Evolutionary conservation across 2,113 vertebrate species (phyloP).

Genomic region (Coptodon bakossiorum): DNA sequence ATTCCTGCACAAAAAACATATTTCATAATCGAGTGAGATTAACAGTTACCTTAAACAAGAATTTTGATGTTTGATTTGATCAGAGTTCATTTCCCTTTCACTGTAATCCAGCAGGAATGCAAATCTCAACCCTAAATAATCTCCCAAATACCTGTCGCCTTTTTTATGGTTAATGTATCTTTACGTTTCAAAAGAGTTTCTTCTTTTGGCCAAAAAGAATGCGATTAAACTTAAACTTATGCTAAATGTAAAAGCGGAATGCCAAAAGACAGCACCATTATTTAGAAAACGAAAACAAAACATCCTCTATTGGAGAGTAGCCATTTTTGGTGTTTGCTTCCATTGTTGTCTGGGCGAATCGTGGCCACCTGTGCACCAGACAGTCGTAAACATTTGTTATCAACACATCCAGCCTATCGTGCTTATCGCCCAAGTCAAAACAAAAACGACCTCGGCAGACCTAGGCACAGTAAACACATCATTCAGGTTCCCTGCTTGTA

Average conservation of each 20-base stretch:
- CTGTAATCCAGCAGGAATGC: neutral
- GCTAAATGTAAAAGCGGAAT: rapidly evolving
- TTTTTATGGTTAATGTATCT: neutral
- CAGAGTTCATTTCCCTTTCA: neutral
- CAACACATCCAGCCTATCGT: constrained; percentile 25
- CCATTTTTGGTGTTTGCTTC: neutral
- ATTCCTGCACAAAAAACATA: neutral
- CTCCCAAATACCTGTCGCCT: neutral
- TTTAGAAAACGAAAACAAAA: neutral
- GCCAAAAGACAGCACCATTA: neutral
- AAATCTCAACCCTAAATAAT: neutral
- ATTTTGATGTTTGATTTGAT: neutral
- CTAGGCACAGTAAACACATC: constrained; percentile 40
- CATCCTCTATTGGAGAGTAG: neutral
- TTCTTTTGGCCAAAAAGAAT: neutral
- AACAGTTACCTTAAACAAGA: neutral
- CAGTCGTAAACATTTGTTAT: constrained; percentile 60
- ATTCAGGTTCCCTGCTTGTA: constrained; percentile 44
- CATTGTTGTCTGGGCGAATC: constrained; percentile 24
- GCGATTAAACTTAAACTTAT: neutral
- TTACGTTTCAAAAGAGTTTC: neutral
- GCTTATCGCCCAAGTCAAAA: constrained; percentile 64
- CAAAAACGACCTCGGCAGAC: constrained; percentile 44
- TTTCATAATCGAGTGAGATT: neutral
- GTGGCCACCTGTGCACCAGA: constrained; percentile 42